These are phyloP conservation scores for Lepas anatifera DNA, from an alignment of 2,888 invertebrate genomes.

Conservation along the genomic window DNA sequence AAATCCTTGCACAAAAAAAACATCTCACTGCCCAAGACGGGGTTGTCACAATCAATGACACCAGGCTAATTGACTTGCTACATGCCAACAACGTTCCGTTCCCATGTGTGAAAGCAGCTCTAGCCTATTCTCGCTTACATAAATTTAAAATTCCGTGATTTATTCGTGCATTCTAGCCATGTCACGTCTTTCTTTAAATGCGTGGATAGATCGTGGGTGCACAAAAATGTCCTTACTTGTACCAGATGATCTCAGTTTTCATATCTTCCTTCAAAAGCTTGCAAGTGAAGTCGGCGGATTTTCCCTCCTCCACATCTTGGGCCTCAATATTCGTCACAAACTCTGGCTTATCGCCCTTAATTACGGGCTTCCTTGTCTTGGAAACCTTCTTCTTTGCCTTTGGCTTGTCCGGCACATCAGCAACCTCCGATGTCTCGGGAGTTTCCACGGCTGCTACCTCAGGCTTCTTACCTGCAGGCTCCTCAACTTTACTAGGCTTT, in stretches of 20 bases:
- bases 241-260: constrained; percentile 71
- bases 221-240: constrained; percentile 55
- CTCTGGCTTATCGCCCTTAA: constrained; percentile 28
- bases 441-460: constrained; percentile 14
- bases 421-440: constrained; percentile 7
- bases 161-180: too few species aligned
- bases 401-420: constrained; percentile 10
- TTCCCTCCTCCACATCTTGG: constrained; percentile 52
- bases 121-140: too few species aligned
- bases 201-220: too few species aligned
- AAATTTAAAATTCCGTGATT: too few species aligned
- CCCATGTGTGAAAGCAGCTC: too few species aligned
- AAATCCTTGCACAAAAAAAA: too few species aligned
- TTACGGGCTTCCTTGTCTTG: constrained; percentile 21
- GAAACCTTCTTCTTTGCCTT: constrained; percentile 18
- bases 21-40: too few species aligned
- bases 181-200: too few species aligned
- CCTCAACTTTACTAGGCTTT: too few species aligned
- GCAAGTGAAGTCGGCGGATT: constrained; percentile 63
- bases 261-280: constrained; percentile 62
- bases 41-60: too few species aligned
- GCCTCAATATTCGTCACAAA: neutral
- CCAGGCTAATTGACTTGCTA: too few species aligned
- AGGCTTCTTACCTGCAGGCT: constrained; percentile 17
- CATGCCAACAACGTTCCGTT: too few species aligned